phyloP scores from a whole-genome alignment of 2,888 invertebrate species.

The Xylota sylvarum region DNA sequence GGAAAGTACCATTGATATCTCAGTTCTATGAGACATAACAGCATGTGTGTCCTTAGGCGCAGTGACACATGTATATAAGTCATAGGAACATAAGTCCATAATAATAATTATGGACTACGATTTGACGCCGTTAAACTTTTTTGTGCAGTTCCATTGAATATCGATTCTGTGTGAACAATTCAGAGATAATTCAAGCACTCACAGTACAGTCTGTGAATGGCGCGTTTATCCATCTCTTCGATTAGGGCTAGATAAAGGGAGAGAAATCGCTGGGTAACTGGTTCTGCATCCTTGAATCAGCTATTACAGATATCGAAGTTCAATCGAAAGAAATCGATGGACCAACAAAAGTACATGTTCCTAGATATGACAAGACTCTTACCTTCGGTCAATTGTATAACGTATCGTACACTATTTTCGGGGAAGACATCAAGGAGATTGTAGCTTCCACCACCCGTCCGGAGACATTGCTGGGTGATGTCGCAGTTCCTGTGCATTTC shows the following conservation, averaged over 20 bases:
- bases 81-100: too few relatives aligned
- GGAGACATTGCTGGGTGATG: conserved; percentile 98
- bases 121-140: too few relatives aligned
- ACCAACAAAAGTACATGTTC: conserved; percentile 89
- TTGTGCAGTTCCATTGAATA: too few relatives aligned
- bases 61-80: too few relatives aligned
- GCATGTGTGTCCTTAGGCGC: too few relatives aligned
- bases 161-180: too few relatives aligned
- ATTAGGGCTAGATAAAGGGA: conserved; percentile 91
- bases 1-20: too few relatives aligned
- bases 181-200: too few relatives aligned
- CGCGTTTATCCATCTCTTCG: conserved; percentile 93
- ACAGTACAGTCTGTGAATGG: conserved; percentile 91
- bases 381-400: conserved; percentile 93
- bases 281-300: conserved; percentile 94
- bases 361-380: conserved; percentile 90
- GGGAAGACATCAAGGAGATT: conserved; percentile 88
- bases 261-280: conserved; percentile 95
- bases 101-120: too few relatives aligned
- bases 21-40: too few relatives aligned
- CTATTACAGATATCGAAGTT: conserved; percentile 98
- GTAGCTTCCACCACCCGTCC: conserved; percentile 96
- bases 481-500: conserved; percentile 97
- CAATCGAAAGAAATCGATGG: conserved; percentile 88
- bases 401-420: conserved; percentile 89